Evolutionary conservation across 2,113 vertebrate species (phyloP).

Genomic region (Hypanus sabinus): DNA sequence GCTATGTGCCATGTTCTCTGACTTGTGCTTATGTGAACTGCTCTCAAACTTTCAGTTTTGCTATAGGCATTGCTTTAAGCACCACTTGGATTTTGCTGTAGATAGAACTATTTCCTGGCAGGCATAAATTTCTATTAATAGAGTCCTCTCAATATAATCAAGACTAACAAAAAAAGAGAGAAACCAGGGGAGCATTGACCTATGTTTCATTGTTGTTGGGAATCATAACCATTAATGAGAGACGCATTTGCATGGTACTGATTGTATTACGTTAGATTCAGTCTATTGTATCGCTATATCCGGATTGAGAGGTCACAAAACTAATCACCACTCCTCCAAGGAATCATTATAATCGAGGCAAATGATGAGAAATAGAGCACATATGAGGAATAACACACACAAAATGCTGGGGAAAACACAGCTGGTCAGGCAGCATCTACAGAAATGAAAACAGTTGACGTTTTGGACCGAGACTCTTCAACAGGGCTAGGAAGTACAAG

Average conservation of each 20-base stretch:
- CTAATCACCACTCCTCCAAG: background rate
- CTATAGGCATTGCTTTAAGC: background rate
- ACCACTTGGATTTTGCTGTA: background rate
- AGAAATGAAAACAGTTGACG: too few relatives aligned
- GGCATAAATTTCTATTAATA: background rate
- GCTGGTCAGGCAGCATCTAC: too few relatives aligned
- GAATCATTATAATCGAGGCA: background rate
- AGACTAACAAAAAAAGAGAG: background rate
- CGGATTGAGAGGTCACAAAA: background rate
- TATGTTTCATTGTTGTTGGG: background rate
- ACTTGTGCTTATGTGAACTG: background rate
- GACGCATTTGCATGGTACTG: background rate
- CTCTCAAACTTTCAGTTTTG: background rate
- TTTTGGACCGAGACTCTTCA: too few relatives aligned
- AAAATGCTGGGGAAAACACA: too few relatives aligned
- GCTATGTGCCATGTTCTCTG: background rate
- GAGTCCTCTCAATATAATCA: background rate
- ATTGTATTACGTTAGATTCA: background rate
- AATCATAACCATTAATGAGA: background rate
- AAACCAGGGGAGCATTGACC: background rate
- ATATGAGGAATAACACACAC: background rate
- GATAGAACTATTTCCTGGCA: background rate
- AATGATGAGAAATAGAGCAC: background rate
- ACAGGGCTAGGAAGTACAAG: too few relatives aligned
- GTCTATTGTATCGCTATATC: background rate